These are phyloP conservation scores for Pherbina coryleti DNA, from an alignment of 2,888 invertebrate genomes.

Conservation along the genomic window DNA sequence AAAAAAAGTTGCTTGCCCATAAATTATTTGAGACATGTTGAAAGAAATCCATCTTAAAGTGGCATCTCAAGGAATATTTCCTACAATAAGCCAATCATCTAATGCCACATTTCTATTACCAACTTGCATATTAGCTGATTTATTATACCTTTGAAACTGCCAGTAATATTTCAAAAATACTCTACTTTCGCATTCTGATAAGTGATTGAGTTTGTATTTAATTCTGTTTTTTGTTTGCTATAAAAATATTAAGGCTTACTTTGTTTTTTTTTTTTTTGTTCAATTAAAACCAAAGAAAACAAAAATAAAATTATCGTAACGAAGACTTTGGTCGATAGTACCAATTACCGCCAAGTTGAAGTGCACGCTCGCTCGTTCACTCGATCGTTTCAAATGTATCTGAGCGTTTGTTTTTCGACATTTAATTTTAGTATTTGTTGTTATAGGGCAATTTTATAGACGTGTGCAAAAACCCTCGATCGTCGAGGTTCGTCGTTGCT, in stretches of 20 bases:
- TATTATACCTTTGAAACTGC: no score
- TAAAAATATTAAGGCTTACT: not conserved
- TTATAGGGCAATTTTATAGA: not conserved
- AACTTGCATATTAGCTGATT: no score
- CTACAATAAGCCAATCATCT: no score
- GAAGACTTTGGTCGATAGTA: not conserved
- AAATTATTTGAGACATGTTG: no score
- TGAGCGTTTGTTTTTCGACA: conserved; percentile 16
- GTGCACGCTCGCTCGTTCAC: not conserved
- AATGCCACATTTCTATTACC: no score
- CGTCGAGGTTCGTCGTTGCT: not conserved
- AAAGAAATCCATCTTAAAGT: no score
- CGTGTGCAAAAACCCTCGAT: conserved; percentile 40
- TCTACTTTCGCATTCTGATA: not conserved
- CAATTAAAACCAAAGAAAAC: not conserved
- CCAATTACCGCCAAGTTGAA: conserved; percentile 3
- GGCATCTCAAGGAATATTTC: no score
- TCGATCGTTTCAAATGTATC: conserved; percentile 18
- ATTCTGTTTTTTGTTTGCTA: not conserved
- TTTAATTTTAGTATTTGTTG: not conserved
- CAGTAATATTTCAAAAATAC: no score
- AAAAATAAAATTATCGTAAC: no score
- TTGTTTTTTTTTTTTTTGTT: not conserved
- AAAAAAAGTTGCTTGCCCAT: no score
- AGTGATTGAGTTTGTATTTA: not conserved